These are phyloP conservation scores for Euzophera pinguis DNA, from an alignment of 2,888 invertebrate genomes.

Conservation along the genomic window DNA sequence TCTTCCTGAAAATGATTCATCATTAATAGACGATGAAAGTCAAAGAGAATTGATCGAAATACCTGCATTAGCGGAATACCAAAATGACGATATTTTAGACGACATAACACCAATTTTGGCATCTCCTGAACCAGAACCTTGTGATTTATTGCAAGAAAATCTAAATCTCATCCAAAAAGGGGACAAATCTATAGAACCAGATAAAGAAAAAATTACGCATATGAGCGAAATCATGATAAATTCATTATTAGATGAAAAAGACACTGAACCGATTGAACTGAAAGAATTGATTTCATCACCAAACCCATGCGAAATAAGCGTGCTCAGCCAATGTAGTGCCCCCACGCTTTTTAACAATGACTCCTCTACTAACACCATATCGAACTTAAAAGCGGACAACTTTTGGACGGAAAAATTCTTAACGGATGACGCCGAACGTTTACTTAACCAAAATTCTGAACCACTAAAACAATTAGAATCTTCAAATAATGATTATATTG, in stretches of 20 bases:
- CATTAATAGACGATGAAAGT: constrained; percentile 53
- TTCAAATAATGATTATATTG: constrained; percentile 28
- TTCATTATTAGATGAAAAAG: constrained; percentile 44
- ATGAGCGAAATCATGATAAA: constrained; percentile 53
- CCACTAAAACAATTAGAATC: constrained; percentile 24
- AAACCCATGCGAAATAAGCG: background rate
- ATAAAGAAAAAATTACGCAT: constrained; percentile 37
- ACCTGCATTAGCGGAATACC: constrained; percentile 50
- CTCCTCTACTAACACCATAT: constrained; percentile 47
- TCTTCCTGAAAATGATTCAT: constrained; percentile 66
- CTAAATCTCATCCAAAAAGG: background rate
- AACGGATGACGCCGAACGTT: constrained; percentile 80
- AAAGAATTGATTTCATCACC: too few species aligned
- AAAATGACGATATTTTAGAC: constrained; percentile 52
- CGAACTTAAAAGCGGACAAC: constrained; percentile 67
- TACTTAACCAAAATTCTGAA: constrained; percentile 40
- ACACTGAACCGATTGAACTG: constrained; percentile 15
- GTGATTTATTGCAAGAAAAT: constrained; percentile 27
- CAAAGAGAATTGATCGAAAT: constrained; percentile 53
- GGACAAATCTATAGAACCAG: constrained; percentile 15
- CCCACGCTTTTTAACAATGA: constrained; percentile 41
- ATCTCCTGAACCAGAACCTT: constrained; percentile 50
- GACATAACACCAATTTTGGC: constrained; percentile 55
- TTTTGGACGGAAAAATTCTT: constrained; percentile 81
- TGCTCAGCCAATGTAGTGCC: background rate